A percentile compares a stretch with the other conserved stretches of the same genome.
Evolutionary conservation across 2,113 vertebrate species (phyloP).

Genomic region (Silurus meridionalis): DNA sequence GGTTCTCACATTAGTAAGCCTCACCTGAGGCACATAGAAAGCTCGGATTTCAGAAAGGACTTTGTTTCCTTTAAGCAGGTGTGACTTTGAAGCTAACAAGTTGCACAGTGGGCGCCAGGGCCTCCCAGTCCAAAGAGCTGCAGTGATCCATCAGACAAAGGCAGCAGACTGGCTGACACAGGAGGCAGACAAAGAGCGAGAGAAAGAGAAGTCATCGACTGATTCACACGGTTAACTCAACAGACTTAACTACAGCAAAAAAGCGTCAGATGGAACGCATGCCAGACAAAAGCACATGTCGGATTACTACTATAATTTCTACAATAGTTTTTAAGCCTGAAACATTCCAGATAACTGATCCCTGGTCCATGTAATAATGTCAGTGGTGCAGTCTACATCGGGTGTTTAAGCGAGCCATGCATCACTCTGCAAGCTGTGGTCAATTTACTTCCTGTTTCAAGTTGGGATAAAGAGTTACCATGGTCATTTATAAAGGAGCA

Average conservation of each 20-base stretch:
- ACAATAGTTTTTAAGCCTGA: background rate
- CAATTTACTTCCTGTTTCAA: background rate
- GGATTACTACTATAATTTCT: background rate
- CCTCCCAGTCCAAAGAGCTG: slow-evolving; percentile 30
- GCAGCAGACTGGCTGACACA: slow-evolving; percentile 46
- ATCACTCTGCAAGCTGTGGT: background rate
- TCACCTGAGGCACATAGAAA: slow-evolving; percentile 15
- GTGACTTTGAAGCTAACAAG: slow-evolving; percentile 44
- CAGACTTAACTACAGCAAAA: background rate
- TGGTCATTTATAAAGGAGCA: background rate
- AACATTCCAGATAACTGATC: background rate
- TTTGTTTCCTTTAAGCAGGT: slow-evolving; percentile 32
- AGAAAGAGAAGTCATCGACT: background rate
- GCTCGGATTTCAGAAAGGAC: background rate
- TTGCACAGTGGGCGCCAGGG: slow-evolving; percentile 29
- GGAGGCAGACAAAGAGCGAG: background rate
- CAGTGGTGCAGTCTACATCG: background rate
- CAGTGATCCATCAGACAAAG: slow-evolving; percentile 50
- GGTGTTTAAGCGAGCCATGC: background rate
- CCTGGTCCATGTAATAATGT: background rate
- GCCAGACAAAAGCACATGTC: background rate
- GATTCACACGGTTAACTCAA: background rate
- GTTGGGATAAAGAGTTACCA: background rate
- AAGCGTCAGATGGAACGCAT: background rate
- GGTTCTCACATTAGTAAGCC: slow-evolving; percentile 13